Evolutionary conservation across 2,797 vertebrate species (phyloP), one percentile per base, ranked within the genome.

Genomic region (Graptemys geographica): DNA sequence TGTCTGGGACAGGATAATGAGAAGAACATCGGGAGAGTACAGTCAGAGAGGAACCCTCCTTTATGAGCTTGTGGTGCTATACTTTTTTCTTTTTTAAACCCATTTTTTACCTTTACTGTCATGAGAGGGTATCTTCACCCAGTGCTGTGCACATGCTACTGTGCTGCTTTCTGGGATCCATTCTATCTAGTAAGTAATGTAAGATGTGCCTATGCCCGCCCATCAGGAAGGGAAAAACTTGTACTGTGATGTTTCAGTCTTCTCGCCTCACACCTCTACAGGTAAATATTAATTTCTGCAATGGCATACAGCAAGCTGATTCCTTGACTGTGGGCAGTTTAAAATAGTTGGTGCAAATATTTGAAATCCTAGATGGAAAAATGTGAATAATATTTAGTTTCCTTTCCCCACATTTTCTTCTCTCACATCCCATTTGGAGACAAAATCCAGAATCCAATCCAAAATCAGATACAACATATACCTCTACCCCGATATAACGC

Each of bases 401-500:
- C 69, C 51, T 28, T 55, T 79, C 37, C 0, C 1, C 23, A 3
- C 76, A 44, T 37, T 56, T 55, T 95, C 62, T 83, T 86, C 88
- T 88, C 21, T 65, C 25, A 52, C 79, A 78, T 93, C 80, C 80
- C 19, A 11, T 90, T 76, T 10, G 53, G 90, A 41, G 93, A 92
- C 21, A 18, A 74, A 76, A 81, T 87, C 83, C 81, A 91, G 89
- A 96, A 97, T 94, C 19, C 16, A 91, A 49, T 91, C 93, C 94
- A 94, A 8, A 89, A 90, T 84, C 23, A n/a, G 92, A 92, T 96
- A 94, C 90, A 89, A 81, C 96, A 91, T 0, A 44, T 7, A 44
- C 44, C 44, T 44, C 44, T 44, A 44, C 44, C 44, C 44, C 44
- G 44, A 44, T 44, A 44, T 44, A 44, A 44, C 44, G 44, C 2